A percentile compares a stretch with the other conserved stretches of the same genome.
phyloP scores from a whole-genome alignment of 2,888 invertebrate species.

The Torymus auratus region DNA sequence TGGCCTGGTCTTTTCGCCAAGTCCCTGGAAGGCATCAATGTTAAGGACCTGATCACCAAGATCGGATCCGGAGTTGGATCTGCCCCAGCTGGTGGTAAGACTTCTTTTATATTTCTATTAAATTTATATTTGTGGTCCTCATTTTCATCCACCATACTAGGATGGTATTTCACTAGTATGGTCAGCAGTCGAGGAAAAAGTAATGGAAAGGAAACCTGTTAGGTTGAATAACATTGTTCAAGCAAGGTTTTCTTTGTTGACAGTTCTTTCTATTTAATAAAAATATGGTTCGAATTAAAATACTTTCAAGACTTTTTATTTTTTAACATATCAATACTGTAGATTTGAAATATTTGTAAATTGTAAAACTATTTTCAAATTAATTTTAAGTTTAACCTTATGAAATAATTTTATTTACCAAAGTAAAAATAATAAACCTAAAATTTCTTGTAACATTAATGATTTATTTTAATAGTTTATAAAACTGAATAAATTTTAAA shows the following conservation, averaged over 20 bases:
- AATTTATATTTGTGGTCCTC: slow-evolving; percentile 59
- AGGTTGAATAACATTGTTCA: slow-evolving; percentile 58
- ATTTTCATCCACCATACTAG: slow-evolving; percentile 73
- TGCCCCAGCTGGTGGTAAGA: slow-evolving; percentile 83
- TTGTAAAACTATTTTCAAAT: too few species aligned
- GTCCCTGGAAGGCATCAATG: slow-evolving; percentile 95
- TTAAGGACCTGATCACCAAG: slow-evolving; percentile 94
- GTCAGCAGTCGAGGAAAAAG: slow-evolving; percentile 72
- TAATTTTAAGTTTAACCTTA: too few species aligned
- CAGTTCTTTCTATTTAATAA: not conserved
- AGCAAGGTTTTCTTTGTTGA: slow-evolving; percentile 34
- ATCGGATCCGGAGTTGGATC: slow-evolving; percentile 94
- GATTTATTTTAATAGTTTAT: not conserved
- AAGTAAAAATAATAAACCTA: too few species aligned
- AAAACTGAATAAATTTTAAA: slow-evolving; percentile 1
- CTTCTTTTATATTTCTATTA: slow-evolving; percentile 12
- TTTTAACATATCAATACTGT: too few species aligned
- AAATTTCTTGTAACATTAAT: too few species aligned
- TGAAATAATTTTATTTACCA: too few species aligned
- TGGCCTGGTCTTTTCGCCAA: slow-evolving; percentile 99
- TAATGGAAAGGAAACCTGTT: slow-evolving; percentile 64
- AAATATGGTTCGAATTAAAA: not conserved
- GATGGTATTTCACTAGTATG: slow-evolving; percentile 61
- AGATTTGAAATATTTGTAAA: too few species aligned
- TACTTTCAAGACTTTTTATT: too few species aligned